Evolutionary conservation across 2,797 vertebrate genomes (phyloP).

Genomic region (Odontamblyopus lacepedii): DNA sequence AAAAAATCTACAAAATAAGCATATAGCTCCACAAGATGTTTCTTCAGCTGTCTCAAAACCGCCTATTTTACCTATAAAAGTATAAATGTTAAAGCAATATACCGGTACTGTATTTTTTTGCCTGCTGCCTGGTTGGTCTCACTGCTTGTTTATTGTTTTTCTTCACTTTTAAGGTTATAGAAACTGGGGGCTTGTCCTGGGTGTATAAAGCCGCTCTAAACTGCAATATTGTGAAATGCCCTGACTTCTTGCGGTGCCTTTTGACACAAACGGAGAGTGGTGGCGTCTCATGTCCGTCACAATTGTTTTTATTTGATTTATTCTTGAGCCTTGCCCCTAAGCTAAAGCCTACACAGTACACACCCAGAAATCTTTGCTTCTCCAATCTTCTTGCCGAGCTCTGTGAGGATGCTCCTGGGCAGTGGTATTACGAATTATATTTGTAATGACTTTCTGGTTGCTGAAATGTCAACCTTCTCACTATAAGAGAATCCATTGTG

Average conservation of each 20-base stretch:
- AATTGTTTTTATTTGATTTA: conserved; percentile 3
- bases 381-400: background rate
- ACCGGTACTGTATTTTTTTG: background rate
- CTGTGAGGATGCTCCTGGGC: background rate
- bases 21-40: too few species aligned
- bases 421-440: background rate
- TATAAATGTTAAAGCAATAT: background rate
- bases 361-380: background rate
- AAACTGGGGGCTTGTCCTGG: background rate
- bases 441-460: background rate
- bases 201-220: background rate
- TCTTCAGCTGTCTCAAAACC: too few species aligned
- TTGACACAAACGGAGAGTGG: background rate
- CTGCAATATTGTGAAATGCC: background rate
- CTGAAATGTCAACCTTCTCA: background rate
- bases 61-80: background rate
- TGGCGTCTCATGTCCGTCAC: background rate
- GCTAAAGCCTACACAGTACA: background rate
- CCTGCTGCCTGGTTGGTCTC: background rate
- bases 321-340: background rate
- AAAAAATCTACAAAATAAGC: too few species aligned
- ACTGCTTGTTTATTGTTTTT: background rate
- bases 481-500: background rate
- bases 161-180: background rate
- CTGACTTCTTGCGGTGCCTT: background rate